These are phyloP conservation scores for Acinonyx jubatus DNA, from an alignment of 2,113 vertebrate genomes.

Conservation along the genomic window DNA sequence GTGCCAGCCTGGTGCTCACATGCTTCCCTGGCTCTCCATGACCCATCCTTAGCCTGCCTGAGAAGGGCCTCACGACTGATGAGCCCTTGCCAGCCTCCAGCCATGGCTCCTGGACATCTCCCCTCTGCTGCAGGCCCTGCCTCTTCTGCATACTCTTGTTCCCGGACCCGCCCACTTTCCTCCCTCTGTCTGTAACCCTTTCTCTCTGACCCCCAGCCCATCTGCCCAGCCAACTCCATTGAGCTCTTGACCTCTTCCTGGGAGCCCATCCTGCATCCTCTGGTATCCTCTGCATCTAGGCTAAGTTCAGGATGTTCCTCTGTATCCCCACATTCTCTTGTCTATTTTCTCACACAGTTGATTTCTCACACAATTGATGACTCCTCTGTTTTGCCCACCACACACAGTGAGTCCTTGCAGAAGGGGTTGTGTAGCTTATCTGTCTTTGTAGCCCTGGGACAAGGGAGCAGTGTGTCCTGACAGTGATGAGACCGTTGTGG, in stretches of 20 bases:
- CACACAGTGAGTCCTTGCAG: background rate
- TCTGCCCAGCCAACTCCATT: no score
- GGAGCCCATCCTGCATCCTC: background rate
- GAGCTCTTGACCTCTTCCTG: background rate
- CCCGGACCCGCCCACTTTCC: accelerated
- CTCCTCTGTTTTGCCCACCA: background rate
- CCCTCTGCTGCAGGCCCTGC: accelerated
- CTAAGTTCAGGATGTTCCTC: background rate
- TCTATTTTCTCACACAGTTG: background rate
- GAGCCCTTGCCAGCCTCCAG: background rate
- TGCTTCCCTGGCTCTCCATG: background rate
- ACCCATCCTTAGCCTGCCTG: background rate
- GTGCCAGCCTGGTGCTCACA: background rate
- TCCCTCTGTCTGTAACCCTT: background rate
- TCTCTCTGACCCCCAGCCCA: background rate
- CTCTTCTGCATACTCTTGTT: background rate
- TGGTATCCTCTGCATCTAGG: background rate
- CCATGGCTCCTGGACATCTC: background rate
- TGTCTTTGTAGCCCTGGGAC: background rate
- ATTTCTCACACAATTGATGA: background rate
- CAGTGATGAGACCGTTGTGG: background rate
- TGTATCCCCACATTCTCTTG: background rate
- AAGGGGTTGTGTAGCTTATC: background rate
- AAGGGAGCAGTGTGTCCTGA: background rate
- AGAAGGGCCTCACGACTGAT: background rate